Evolutionary conservation across 2,888 invertebrate species (phyloP).

Genomic region (Chymomyza caudatula): DNA sequence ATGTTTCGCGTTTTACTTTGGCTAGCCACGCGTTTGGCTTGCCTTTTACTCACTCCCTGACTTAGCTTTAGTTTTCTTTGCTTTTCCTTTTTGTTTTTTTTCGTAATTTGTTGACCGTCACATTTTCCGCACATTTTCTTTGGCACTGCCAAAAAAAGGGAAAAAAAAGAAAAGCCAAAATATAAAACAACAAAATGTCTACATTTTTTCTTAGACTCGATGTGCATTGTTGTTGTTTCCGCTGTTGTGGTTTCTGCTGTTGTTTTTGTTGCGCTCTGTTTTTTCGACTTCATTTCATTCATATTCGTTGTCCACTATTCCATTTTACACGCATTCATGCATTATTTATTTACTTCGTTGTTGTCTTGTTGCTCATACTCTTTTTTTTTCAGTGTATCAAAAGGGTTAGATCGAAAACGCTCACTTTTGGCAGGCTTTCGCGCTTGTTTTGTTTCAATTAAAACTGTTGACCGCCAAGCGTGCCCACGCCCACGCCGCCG

Average conservation of each 20-base stretch:
- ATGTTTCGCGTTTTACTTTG: constrained; percentile 21
- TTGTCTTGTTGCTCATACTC: neutral
- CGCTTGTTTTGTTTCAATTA: constrained; percentile 64
- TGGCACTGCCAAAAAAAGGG: neutral
- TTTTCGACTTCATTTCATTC: neutral
- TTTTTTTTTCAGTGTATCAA: too few species aligned
- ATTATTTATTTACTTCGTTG: constrained; percentile 55
- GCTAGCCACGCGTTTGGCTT: too few species aligned
- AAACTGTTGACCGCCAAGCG: constrained; percentile 59
- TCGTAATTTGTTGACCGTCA: constrained; percentile 67
- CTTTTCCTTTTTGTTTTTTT: constrained; percentile 34
- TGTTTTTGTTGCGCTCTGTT: neutral
- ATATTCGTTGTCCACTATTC: neutral
- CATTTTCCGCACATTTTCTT: constrained; percentile 61
- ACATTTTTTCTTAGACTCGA: constrained; percentile 45
- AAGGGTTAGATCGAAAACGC: neutral
- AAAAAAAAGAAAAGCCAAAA: too few species aligned
- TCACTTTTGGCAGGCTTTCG: constrained; percentile 20
- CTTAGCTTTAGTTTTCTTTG: neutral
- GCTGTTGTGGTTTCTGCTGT: constrained; percentile 20
- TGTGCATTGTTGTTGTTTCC: constrained; percentile 1
- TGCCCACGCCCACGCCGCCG: neutral
- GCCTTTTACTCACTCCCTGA: constrained; percentile 3
- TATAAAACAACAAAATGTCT: constrained; percentile 31
- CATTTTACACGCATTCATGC: constrained; percentile 31